These are phyloP conservation scores for Drosophila aff. DNA, from an alignment of 1,140 invertebrate genomes.

Conservation along the genomic window DNA sequence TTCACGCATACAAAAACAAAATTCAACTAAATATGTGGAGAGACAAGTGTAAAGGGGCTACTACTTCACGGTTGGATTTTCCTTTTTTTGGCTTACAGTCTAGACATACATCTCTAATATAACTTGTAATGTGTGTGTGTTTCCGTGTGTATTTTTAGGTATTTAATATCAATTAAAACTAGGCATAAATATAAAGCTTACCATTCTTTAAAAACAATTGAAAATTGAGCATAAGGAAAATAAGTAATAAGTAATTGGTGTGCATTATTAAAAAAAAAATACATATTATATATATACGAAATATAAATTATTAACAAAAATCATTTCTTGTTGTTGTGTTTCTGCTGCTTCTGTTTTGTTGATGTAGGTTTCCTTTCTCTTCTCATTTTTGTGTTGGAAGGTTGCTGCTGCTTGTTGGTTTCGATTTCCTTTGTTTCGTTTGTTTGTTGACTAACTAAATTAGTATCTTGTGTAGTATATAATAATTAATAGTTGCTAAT, in stretches of 20 bases:
- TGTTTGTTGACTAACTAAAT: constrained; percentile 58
- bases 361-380: constrained; percentile 5
- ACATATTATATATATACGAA: constrained; percentile 52
- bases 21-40: constrained; percentile 66
- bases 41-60: background rate
- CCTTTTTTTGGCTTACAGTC: constrained; percentile 39
- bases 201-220: constrained; percentile 60
- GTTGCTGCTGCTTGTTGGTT: constrained; percentile 12
- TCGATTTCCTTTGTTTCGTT: constrained; percentile 23
- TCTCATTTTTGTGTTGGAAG: constrained; percentile 57
- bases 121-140: constrained; percentile 46
- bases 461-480: constrained; percentile 43
- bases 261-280: constrained; percentile 58
- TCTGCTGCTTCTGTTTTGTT: constrained; percentile 11
- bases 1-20: constrained; percentile 59
- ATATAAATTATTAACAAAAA: constrained; percentile 73
- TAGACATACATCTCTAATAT: constrained; percentile 52
- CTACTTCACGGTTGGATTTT: background rate
- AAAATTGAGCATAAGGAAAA: constrained; percentile 75
- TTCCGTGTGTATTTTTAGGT: constrained; percentile 22
- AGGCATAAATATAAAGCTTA: constrained; percentile 80
- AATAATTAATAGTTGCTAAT: constrained; percentile 79
- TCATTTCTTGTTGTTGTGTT: constrained; percentile 62
- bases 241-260: constrained; percentile 70
- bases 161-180: constrained; percentile 71